Conservation (phyloP, 2,113 vertebrate species). For the Silurus asotus region DNA sequence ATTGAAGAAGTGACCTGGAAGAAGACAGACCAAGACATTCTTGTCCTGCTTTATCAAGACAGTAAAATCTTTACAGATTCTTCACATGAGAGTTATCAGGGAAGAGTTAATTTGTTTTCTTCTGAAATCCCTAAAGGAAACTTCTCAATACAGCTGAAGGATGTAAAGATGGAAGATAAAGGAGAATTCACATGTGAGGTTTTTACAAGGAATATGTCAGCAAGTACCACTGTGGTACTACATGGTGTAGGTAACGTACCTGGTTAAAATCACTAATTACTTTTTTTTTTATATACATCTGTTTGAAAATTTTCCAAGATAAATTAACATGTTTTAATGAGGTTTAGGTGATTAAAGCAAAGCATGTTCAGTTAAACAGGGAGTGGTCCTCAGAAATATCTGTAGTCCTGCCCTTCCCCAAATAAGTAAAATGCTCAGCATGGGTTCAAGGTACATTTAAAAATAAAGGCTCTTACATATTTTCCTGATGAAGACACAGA, state of each 20-base stretch:
- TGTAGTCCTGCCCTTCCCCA: too few relatives aligned
- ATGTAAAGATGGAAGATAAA: slow-evolving; percentile 41
- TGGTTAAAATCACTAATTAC: too few relatives aligned
- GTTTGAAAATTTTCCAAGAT: too few relatives aligned
- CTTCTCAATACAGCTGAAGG: slow-evolving; percentile 50
- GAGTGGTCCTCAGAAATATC: too few relatives aligned
- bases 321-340: too few relatives aligned
- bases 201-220: slow-evolving; percentile 23
- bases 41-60: slow-evolving; percentile 35
- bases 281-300: too few relatives aligned
- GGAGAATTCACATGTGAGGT: slow-evolving; percentile 46
- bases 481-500: too few relatives aligned
- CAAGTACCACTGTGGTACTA: not conserved
- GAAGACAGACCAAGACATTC: slow-evolving; percentile 17
- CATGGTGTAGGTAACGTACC: slow-evolving; percentile 35
- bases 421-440: too few relatives aligned
- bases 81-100: slow-evolving; percentile 21
- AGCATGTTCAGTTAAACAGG: too few relatives aligned
- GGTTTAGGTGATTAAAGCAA: too few relatives aligned
- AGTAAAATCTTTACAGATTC: not conserved
- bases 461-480: too few relatives aligned
- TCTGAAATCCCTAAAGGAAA: slow-evolving; percentile 53
- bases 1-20: slow-evolving; percentile 49
- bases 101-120: slow-evolving; percentile 44
- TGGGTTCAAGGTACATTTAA: too few relatives aligned